A percentile compares a stretch with the other conserved stretches of the same genome.
Conservation (phyloP, 2,797 vertebrate genomes). For the Pygocentrus nattereri region DNA sequence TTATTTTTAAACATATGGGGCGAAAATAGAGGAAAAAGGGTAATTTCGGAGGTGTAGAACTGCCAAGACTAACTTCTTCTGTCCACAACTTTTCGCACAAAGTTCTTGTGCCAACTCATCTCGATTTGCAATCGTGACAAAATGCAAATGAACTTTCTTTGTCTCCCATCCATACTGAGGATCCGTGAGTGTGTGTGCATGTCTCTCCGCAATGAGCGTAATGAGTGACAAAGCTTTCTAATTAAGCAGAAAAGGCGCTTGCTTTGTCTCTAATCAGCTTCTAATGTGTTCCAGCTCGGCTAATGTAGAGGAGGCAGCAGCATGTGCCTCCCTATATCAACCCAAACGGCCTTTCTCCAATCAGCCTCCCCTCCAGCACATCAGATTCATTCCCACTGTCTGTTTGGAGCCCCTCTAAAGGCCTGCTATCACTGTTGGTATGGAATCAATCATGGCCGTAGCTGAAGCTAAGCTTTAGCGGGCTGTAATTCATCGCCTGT, state of each 20-base stretch:
- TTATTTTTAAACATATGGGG: neutral
- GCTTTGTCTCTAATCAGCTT: constrained; percentile 75
- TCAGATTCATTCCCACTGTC: constrained; percentile 39
- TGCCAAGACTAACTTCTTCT: neutral
- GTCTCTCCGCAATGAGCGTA: constrained; percentile 57
- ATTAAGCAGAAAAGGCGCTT: constrained; percentile 73
- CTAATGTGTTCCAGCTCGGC: constrained; percentile 73
- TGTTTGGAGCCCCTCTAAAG: constrained; percentile 44
- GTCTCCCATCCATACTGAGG: neutral
- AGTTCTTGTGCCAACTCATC: neutral
- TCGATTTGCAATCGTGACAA: constrained; percentile 1
- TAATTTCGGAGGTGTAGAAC: neutral
- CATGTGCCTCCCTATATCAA: constrained; percentile 41
- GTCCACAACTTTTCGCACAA: neutral
- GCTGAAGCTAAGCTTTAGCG: constrained; percentile 24
- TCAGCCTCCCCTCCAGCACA: constrained; percentile 10
- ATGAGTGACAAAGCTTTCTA: constrained; percentile 70
- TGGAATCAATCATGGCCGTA: constrained; percentile 33
- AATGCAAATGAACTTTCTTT: constrained; percentile 12
- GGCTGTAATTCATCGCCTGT: constrained; percentile 40
- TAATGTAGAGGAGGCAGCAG: constrained; percentile 40
- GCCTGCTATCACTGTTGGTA: constrained; percentile 42
- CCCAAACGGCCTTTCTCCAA: constrained; percentile 27
- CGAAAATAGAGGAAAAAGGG: neutral
- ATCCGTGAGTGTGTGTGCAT: neutral